A percentile compares a stretch with the other conserved stretches of the same genome.
Evolutionary conservation across 2,113 vertebrate species (phyloP).

Genomic region (Mustelus asterias): DNA sequence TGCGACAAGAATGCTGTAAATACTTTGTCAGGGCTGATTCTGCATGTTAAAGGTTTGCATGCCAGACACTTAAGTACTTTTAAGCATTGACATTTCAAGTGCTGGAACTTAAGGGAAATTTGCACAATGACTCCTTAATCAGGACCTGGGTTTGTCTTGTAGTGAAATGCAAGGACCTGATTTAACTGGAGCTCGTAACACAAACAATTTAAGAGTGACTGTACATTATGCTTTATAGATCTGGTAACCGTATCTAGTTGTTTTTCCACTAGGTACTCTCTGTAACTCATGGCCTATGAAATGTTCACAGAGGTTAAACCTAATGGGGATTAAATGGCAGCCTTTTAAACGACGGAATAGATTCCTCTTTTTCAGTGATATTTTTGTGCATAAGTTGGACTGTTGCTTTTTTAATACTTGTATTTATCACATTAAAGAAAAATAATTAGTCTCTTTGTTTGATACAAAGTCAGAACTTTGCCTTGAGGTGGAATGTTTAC

Average conservation of each 20-base stretch:
- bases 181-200: neutral
- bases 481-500: neutral
- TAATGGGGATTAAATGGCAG: neutral
- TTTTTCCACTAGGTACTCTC: neutral
- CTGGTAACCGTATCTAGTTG: neutral
- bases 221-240: slow-evolving; percentile 3
- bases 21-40: neutral
- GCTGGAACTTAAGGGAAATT: neutral
- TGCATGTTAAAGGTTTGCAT: slow-evolving; percentile 1
- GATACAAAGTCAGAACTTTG: neutral
- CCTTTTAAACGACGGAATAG: neutral
- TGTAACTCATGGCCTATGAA: neutral
- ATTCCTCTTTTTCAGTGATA: neutral
- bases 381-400: neutral
- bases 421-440: slow-evolving; percentile 29
- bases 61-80: neutral
- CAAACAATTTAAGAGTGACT: neutral
- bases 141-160: slow-evolving; percentile 16
- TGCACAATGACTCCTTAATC: neutral
- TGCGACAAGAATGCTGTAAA: neutral
- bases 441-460: slow-evolving; percentile 15
- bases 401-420: neutral
- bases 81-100: slow-evolving; percentile 7
- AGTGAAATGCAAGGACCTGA: neutral
- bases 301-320: neutral